Conservation (phyloP, 2,113 vertebrate species). For the Rallus limicola region DNA sequence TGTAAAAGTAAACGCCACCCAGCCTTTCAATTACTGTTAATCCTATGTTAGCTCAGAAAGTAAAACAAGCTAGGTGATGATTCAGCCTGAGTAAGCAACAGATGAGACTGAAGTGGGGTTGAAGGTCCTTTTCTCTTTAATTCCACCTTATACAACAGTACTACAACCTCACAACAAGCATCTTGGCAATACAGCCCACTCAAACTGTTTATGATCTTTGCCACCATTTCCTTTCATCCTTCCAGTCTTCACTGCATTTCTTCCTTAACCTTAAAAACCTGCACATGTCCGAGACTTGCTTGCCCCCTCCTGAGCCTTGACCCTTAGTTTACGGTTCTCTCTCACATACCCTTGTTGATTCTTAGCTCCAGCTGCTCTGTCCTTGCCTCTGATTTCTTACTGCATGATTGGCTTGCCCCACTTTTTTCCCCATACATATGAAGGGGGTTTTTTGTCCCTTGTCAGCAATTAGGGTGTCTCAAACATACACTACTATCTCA, state of each 20-base stretch:
- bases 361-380: not conserved
- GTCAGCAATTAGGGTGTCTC: not conserved
- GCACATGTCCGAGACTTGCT: not conserved
- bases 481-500: not conserved
- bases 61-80: not conserved
- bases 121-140: not conserved
- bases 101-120: not conserved
- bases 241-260: not conserved
- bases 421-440: not conserved
- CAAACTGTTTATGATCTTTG: accelerated
- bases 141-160: not conserved
- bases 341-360: not conserved
- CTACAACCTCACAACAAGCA: not conserved
- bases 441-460: not conserved
- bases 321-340: not conserved
- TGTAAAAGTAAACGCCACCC: not conserved
- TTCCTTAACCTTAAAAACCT: not conserved
- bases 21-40: not conserved
- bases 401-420: not conserved
- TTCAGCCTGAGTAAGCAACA: not conserved
- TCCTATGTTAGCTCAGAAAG: not conserved
- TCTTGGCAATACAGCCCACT: not conserved
- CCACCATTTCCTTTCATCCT: not conserved
- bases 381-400: not conserved
- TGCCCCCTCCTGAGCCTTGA: not conserved